phyloP scores from a whole-genome alignment of 2,888 invertebrate species.

The Corbicula japonica region DNA sequence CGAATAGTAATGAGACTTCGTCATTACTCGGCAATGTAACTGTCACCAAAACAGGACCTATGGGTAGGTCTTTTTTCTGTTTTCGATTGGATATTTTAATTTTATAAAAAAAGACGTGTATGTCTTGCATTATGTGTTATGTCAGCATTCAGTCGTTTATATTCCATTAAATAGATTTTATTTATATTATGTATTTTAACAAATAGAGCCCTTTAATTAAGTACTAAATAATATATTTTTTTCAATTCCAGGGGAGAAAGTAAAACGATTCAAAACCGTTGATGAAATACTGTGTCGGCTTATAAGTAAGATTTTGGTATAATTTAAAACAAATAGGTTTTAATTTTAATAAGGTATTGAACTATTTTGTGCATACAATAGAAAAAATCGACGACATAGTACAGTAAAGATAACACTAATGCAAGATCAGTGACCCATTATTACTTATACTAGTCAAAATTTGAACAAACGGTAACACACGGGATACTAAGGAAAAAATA shows the following conservation, averaged over 20 bases:
- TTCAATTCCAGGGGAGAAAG: not conserved
- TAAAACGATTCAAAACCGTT: not conserved
- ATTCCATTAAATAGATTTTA: not conserved
- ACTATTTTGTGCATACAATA: too few species aligned
- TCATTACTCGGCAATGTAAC: not conserved
- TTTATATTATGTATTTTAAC: not conserved
- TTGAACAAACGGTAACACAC: too few species aligned
- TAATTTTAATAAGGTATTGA: too few species aligned
- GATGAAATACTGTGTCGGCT: conserved; percentile 1
- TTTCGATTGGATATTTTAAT: too few species aligned
- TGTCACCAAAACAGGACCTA: not conserved
- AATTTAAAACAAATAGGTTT: too few species aligned
- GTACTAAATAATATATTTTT: not conserved
- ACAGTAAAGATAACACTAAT: too few species aligned
- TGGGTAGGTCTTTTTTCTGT: too few species aligned
- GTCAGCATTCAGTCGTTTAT: not conserved
- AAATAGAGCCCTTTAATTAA: not conserved
- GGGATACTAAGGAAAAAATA: too few species aligned
- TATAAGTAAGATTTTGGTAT: too few species aligned
- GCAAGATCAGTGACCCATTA: too few species aligned
- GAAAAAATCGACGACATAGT: too few species aligned
- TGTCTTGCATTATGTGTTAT: not conserved
- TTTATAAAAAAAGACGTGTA: not conserved
- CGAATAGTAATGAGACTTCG: not conserved
- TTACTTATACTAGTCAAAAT: too few species aligned